Evolutionary conservation across 2,113 vertebrate species (phyloP).

Genomic region (Azemiops feae): DNA sequence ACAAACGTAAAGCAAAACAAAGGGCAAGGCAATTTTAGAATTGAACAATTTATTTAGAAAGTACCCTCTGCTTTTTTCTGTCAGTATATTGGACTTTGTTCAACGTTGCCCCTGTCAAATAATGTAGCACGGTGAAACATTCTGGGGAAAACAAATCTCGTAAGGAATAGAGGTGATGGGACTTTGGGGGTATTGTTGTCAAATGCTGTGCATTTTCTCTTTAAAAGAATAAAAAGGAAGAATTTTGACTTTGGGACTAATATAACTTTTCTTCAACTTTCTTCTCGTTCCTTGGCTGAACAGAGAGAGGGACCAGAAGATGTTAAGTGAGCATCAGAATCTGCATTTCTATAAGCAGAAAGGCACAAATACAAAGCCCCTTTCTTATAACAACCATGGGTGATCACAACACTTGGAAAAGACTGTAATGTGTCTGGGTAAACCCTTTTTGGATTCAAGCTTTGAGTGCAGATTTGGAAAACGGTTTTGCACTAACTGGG

Average conservation of each 20-base stretch:
- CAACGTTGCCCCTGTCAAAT: conserved; percentile 45
- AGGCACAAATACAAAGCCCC: background rate
- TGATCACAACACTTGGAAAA: background rate
- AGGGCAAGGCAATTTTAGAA: conserved; percentile 36
- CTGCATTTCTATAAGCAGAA: background rate
- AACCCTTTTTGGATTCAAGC: background rate
- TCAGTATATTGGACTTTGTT: conserved; percentile 37
- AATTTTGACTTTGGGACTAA: too few relatives aligned
- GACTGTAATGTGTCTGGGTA: background rate
- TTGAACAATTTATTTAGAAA: conserved; percentile 66
- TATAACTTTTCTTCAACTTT: background rate
- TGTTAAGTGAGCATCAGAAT: background rate
- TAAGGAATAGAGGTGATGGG: conserved; percentile 3
- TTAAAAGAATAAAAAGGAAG: background rate
- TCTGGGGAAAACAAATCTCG: background rate
- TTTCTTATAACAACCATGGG: background rate
- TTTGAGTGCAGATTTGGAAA: background rate
- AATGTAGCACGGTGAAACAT: conserved; percentile 44
- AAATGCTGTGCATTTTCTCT: background rate
- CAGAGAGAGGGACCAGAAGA: background rate
- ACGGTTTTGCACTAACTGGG: background rate
- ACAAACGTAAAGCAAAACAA: conserved; percentile 14
- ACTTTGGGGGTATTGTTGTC: conserved; percentile 11
- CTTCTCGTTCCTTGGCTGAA: background rate
- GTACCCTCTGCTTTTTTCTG: conserved; percentile 38